phyloP scores from a whole-genome alignment of 2,888 invertebrate genomes.

The Andrena trimmerana region DNA sequence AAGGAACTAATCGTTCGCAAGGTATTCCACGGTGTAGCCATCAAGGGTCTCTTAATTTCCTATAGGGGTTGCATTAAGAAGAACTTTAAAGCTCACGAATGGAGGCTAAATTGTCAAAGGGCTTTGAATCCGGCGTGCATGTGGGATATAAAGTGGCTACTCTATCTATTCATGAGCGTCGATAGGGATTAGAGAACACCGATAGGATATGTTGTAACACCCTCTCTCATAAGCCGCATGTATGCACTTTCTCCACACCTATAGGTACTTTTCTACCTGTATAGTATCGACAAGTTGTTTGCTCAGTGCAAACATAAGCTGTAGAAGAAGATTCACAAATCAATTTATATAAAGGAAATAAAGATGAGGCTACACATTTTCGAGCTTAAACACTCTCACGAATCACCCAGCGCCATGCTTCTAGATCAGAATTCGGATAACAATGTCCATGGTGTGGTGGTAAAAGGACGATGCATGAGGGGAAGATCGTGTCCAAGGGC shows the following conservation, averaged over 20 bases:
- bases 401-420: neutral
- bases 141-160: too few relatives aligned
- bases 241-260: too few relatives aligned
- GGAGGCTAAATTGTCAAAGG: too few relatives aligned
- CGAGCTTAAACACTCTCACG: neutral
- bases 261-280: too few relatives aligned
- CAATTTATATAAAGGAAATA: neutral
- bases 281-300: too few relatives aligned
- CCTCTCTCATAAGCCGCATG: too few relatives aligned
- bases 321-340: neutral
- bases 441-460: slow-evolving; percentile 38
- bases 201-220: too few relatives aligned
- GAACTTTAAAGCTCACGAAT: too few relatives aligned
- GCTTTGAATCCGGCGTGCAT: too few relatives aligned
- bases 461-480: slow-evolving; percentile 58
- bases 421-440: slow-evolving; percentile 42
- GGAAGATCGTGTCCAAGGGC: slow-evolving; percentile 41
- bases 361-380: slow-evolving; percentile 8
- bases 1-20: neutral
- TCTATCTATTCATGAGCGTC: too few relatives aligned
- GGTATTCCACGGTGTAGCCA: neutral
- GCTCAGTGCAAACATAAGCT: too few relatives aligned
- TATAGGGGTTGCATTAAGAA: neutral
- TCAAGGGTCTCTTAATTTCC: neutral
- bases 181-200: too few relatives aligned